These are phyloP conservation scores for Pseudomyrmex dendroicus DNA, from an alignment of 1,140 invertebrate species.

Conservation along the genomic window DNA sequence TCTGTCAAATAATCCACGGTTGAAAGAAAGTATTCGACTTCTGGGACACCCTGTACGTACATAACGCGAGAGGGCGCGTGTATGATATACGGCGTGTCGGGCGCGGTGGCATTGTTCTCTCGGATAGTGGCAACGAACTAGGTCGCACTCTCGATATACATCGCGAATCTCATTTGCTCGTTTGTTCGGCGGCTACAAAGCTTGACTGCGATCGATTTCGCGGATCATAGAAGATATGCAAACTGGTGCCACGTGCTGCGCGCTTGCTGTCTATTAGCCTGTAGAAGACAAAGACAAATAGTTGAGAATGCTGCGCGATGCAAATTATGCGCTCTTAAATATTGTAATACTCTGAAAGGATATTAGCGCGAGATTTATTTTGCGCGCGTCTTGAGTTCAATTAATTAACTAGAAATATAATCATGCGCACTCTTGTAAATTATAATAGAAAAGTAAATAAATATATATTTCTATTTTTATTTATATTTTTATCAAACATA, in stretches of 20 bases:
- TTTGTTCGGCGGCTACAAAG: constrained; percentile 60
- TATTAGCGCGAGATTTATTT: constrained; percentile 27
- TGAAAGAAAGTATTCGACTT: constrained; percentile 40
- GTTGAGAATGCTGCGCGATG: not conserved
- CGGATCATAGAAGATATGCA: constrained; percentile 60
- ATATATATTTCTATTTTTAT: too few relatives aligned
- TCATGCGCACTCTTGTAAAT: not conserved
- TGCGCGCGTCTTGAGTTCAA: too few relatives aligned
- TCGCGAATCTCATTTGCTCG: constrained; percentile 70
- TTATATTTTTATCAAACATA: too few relatives aligned
- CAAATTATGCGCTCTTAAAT: too few relatives aligned
- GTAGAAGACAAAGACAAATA: constrained; percentile 42
- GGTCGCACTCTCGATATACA: constrained; percentile 64
- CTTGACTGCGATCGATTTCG: constrained; percentile 62
- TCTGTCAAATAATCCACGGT: not conserved
- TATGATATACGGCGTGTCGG: constrained; percentile 49
- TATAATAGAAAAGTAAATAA: too few relatives aligned
- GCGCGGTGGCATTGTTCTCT: constrained; percentile 53
- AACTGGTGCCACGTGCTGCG: constrained; percentile 30
- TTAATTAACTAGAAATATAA: constrained; percentile 1
- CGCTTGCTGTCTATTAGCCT: constrained; percentile 42
- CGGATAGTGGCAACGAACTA: constrained; percentile 53
- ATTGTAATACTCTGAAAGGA: not conserved
- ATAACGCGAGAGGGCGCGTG: constrained; percentile 21
- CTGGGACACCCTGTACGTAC: constrained; percentile 41